These are phyloP conservation scores for Erethizon dorsatum DNA, from an alignment of 2,797 vertebrate genomes.

Conservation along the genomic window DNA sequence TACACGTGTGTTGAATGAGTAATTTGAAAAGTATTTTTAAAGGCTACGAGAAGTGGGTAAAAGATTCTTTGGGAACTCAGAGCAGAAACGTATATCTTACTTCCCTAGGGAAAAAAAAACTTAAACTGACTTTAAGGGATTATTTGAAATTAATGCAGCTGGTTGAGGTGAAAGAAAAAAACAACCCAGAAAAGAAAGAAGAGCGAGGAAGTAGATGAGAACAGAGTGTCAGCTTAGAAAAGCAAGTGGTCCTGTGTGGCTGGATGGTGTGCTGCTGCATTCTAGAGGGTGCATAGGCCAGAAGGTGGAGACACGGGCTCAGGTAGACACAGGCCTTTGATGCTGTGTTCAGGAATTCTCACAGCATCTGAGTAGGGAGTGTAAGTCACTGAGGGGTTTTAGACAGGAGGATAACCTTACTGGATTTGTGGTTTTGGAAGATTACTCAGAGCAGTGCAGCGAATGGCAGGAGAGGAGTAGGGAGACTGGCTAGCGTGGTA, in stretches of 20 bases:
- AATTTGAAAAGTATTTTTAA: background rate
- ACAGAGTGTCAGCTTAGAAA: background rate
- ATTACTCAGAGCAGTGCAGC: background rate
- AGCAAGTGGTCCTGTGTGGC: background rate
- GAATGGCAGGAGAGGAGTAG: background rate
- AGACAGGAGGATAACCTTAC: background rate
- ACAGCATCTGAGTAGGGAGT: background rate
- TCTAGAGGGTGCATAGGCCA: background rate
- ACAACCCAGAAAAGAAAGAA: background rate
- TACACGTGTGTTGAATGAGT: background rate
- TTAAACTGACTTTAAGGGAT: slow-evolving; percentile 5
- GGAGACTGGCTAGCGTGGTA: too few relatives aligned
- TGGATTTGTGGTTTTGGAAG: background rate
- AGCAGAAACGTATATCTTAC: background rate
- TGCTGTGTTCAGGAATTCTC: too few relatives aligned
- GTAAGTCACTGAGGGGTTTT: background rate
- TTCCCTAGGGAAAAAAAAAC: background rate
- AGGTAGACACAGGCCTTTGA: background rate
- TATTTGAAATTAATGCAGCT: background rate
- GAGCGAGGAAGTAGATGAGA: background rate
- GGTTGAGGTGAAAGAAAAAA: background rate
- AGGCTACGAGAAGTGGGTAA: background rate
- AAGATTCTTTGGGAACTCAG: background rate
- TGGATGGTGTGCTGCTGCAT: background rate
- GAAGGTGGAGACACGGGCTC: too few relatives aligned